Conservation (phyloP, 1,140 invertebrate genomes). For the Tetramorium parvispinum region DNA sequence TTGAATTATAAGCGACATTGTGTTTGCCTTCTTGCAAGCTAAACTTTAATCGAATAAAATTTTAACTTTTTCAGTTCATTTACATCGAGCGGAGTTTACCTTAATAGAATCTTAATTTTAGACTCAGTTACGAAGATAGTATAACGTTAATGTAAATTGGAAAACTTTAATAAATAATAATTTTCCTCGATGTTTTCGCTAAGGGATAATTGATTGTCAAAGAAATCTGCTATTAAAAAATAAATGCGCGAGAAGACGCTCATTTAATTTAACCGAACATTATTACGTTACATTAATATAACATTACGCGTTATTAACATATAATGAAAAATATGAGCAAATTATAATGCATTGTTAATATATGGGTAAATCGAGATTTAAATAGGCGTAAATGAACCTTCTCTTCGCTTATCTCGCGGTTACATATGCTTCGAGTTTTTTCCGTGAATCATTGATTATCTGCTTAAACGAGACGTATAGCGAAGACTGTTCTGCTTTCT, state of each 20-base stretch:
- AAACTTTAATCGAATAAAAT: neutral
- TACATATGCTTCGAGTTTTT: constrained; percentile 50
- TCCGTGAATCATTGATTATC: constrained; percentile 59
- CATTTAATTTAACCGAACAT: neutral
- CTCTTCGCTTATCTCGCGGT: constrained; percentile 52
- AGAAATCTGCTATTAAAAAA: neutral
- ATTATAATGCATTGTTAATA: neutral
- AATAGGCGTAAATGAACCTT: constrained; percentile 31
- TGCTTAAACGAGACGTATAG: constrained; percentile 25
- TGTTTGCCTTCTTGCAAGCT: neutral
- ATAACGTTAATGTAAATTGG: neutral
- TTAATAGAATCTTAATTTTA: constrained; percentile 16
- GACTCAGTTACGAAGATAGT: neutral
- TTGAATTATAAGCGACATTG: neutral
- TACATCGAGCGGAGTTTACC: neutral
- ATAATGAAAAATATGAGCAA: too few species aligned
- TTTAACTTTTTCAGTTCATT: neutral
- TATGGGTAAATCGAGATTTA: constrained; percentile 44
- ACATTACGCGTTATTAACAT: too few species aligned
- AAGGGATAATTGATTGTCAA: neutral
- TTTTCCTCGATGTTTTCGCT: neutral
- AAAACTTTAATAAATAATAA: constrained; percentile 1
- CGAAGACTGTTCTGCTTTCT: neutral
- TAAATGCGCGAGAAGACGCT: neutral
- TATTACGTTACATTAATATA: neutral